Percentiles rank a stretch among this genome's conserved stretches.
Evolutionary conservation across 1,140 invertebrate species (phyloP).

Genomic region (Papilio dardanus): DNA sequence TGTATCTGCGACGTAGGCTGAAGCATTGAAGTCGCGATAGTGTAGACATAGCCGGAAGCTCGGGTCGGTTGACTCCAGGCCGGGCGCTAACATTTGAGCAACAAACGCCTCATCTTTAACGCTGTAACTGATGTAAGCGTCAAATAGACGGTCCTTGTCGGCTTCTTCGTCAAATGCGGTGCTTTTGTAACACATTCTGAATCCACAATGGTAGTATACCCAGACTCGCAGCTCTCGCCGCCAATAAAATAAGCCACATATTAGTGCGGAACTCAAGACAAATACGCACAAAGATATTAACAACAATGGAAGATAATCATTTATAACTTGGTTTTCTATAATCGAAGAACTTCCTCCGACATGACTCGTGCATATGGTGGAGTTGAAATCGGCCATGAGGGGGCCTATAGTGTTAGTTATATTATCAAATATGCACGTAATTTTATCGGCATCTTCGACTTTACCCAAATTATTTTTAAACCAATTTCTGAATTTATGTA

Average conservation of each 20-base stretch:
- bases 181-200: constrained; percentile 92
- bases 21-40: constrained; percentile 92
- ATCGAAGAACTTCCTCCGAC: constrained; percentile 86
- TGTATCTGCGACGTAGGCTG: constrained; percentile 92
- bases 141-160: constrained; percentile 92
- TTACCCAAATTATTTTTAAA: constrained; percentile 88
- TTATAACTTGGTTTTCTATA: constrained; percentile 89
- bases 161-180: constrained; percentile 89
- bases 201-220: constrained; percentile 93
- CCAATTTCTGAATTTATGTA: constrained; percentile 90
- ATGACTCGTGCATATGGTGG: constrained; percentile 86
- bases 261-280: constrained; percentile 87
- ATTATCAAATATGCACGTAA: constrained; percentile 87
- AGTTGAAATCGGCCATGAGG: constrained; percentile 86
- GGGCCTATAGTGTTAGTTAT: constrained; percentile 85
- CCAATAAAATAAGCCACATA: constrained; percentile 91
- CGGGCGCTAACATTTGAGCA: constrained; percentile 91
- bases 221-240: constrained; percentile 92
- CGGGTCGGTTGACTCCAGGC: constrained; percentile 89
- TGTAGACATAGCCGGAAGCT: constrained; percentile 93
- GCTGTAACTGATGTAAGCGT: constrained; percentile 96
- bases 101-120: constrained; percentile 95
- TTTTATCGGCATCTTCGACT: constrained; percentile 87
- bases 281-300: constrained; percentile 89
- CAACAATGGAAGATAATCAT: constrained; percentile 90